Evolutionary conservation across 2,888 invertebrate species (phyloP), one percentile per base, ranked within the genome.

Genomic region (Byasa hedistus): DNA sequence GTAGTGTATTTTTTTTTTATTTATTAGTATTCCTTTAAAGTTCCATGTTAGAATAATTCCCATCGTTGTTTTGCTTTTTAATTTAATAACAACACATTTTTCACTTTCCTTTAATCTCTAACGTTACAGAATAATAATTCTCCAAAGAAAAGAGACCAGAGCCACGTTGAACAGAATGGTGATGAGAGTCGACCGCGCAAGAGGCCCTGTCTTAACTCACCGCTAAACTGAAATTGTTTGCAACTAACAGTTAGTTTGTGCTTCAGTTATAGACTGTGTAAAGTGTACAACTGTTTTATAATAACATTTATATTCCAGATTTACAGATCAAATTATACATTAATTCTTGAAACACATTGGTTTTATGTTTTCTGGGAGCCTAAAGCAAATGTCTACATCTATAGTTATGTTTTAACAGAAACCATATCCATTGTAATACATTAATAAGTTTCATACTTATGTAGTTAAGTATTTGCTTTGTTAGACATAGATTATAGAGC

Each of bases 111-210:
- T 66, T 64, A 48, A 59, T 65, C 61, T 68, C 17, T 58, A 57
- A 57, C 44, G 54, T 85, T 83, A 65, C 83, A 92, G 92, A 83
- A 91, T 70, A 87, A 94, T 88, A 92, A 86, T 69, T 92, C 93
- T 51, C 94, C 93, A 71, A 94, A 94, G 78, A 94, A 94, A 82
- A 88, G 94, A 70, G 94, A 94, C 69, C 89, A 90, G 70, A 92
- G 88, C 74, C 88, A 87, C 70, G 78, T 89, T 65, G 91, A 91
- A 70, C 92, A 92, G 71, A 94, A 94, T 68, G 93, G 94, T 48
- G 91, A 92, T n/a, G 92, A 93, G 48, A 88, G 84, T 61, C 82
- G 92, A 72, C 92, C 93, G 17, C 93, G 93, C 78, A 94, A 94
- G 81, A 92, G 94, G 86, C 93, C 93, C 56, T 92, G 94, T 74